These are phyloP conservation scores for Aspidiotus rigidus DNA, from an alignment of 2,888 invertebrate genomes.

Conservation along the genomic window DNA sequence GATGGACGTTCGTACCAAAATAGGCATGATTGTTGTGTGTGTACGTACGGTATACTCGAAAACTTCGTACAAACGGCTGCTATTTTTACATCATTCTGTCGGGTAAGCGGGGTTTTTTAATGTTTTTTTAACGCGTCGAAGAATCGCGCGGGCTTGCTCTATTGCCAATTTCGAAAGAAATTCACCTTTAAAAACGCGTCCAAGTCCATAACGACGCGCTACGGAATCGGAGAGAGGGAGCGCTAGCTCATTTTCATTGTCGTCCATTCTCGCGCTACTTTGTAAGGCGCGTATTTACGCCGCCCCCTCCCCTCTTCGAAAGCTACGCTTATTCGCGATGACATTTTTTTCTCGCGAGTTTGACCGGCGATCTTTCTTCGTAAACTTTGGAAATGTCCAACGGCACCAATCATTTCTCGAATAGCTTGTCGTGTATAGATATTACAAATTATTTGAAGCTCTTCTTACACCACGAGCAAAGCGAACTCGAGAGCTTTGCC, in stretches of 20 bases:
- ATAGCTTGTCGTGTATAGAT: no score
- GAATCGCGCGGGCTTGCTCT: slow-evolving; percentile 18
- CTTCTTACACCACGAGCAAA: no score
- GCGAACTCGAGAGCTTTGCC: neutral
- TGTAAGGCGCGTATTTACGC: no score
- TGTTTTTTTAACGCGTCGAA: slow-evolving; percentile 12
- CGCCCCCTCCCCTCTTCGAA: no score
- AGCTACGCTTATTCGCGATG: no score
- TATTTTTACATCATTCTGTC: slow-evolving; percentile 18
- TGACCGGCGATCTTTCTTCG: no score
- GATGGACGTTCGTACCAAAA: slow-evolving; percentile 27
- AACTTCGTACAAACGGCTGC: slow-evolving; percentile 17
- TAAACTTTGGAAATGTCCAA: no score
- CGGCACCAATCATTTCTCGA: no score
- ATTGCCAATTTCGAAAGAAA: slow-evolving; percentile 19
- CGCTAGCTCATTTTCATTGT: no score
- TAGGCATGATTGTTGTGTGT: slow-evolving; percentile 27
- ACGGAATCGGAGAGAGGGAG: neutral
- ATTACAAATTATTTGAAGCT: no score
- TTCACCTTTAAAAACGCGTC: slow-evolving; percentile 11
- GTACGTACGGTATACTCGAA: neutral
- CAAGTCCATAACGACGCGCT: neutral
- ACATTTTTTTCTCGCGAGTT: no score
- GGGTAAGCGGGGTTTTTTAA: slow-evolving; percentile 4
- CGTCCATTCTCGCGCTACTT: no score